Base-by-base conservation (phyloP, 2,888 invertebrate genomes). In the Euclidia mi region DNA sequence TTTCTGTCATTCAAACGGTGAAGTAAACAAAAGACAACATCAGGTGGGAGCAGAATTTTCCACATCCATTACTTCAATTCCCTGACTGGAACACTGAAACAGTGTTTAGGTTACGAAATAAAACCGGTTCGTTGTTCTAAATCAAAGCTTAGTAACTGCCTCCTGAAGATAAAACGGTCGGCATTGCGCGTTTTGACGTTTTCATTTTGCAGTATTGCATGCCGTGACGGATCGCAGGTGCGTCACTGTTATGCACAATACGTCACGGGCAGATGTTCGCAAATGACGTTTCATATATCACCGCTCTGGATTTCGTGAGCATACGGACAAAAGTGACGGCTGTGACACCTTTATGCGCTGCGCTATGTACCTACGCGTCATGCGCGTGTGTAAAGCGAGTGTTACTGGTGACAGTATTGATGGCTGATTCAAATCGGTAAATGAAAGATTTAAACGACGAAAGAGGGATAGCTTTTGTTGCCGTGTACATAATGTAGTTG, bases 201-300 rank as follows among this genome's bases (percentile, higher is more conserved):
- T 81, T 81, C 78, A 85, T 82, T 84, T 81, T 75, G 65, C 67
- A 53, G 40, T 38, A 37, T 48, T 56, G 56, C 47, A 56, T 52
- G 48, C 53, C 55, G 56, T 78, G 78, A 81, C 69, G 67, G 65
- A 85, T 81, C 78, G 51, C 85, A 85, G 84, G 84, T 85, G 85
- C 83, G 81, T 75, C 78, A 59, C 43, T 48, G 57, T 57, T 59
- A 57, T 60, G 65, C 63, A 57, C 71, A 77, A 74, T 77, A 67
- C 65, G 71, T 78, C 71, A 74, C 56, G 9, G 56, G 65, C 55
- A 67, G 68, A 71, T 71, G 72, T 66, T 70, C 71, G 60, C 77
- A 78, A 76, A 77, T 75, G 78, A 76, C 70, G 66, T 70, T 73
- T 68, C 80, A 78, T 81, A 77, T 70, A 75, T 84, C 79, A 77